Evolutionary conservation across 2,113 vertebrate species (phyloP).

Genomic region (Urocynchramus pylzowi): DNA sequence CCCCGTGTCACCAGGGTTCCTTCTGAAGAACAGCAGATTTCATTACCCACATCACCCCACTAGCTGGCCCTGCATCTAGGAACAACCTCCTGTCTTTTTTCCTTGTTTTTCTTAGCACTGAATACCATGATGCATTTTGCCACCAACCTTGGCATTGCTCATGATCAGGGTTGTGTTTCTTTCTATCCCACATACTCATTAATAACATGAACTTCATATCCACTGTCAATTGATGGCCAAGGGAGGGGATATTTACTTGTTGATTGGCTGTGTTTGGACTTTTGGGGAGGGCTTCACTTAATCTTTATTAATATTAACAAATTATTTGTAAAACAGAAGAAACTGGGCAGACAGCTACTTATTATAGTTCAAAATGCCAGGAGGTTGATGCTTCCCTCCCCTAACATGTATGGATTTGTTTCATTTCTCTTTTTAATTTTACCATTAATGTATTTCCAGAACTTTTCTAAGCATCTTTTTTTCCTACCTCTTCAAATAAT

Average conservation of each 20-base stretch:
- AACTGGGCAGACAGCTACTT: background rate
- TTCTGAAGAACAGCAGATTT: background rate
- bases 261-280: background rate
- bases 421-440: background rate
- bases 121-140: background rate
- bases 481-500: background rate
- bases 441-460: background rate
- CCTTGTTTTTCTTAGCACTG: background rate
- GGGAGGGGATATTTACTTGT: background rate
- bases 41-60: background rate
- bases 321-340: background rate
- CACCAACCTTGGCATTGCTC: background rate
- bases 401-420: background rate
- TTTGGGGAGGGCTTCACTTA: background rate
- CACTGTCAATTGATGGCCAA: background rate
- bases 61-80: background rate
- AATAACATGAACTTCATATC: background rate
- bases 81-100: fast-evolving
- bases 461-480: background rate
- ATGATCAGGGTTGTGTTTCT: background rate
- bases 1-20: background rate
- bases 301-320: background rate
- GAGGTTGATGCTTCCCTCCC: background rate
- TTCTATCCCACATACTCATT: background rate
- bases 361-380: background rate